These are phyloP conservation scores for Sycophila texana DNA, from an alignment of 2,888 invertebrate genomes.

Conservation along the genomic window DNA sequence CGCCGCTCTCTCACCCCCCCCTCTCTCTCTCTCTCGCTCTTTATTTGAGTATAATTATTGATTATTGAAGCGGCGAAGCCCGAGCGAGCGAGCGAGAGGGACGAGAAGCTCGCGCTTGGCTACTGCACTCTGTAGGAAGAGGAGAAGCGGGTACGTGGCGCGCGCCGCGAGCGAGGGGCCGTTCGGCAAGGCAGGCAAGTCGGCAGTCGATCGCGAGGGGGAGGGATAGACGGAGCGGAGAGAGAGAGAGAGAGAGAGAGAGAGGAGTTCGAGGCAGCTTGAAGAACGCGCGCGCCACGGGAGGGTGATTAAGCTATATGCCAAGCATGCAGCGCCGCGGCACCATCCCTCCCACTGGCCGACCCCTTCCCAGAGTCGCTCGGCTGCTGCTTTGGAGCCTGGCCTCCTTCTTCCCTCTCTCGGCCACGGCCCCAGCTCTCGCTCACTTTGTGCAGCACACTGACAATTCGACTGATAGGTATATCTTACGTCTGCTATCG, in stretches of 20 bases:
- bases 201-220: constrained; percentile 59
- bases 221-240: constrained; percentile 61
- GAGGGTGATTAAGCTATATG: constrained; percentile 80
- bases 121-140: constrained; percentile 70
- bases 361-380: constrained; percentile 60
- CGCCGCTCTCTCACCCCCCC: too few species aligned
- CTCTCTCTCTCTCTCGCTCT: constrained; percentile 74
- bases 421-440: constrained; percentile 26
- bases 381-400: constrained; percentile 60
- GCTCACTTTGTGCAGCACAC: constrained; percentile 62
- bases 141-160: constrained; percentile 64
- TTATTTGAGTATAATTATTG: constrained; percentile 81
- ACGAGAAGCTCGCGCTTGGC: constrained; percentile 71
- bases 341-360: constrained; percentile 70
- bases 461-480: constrained; percentile 77
- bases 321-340: constrained; percentile 74
- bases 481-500: constrained; percentile 75
- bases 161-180: constrained; percentile 35
- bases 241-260: constrained; percentile 65
- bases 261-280: constrained; percentile 68
- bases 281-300: constrained; percentile 70
- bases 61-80: constrained; percentile 77
- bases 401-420: constrained; percentile 61
- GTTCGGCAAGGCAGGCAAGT: constrained; percentile 28
- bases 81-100: too few species aligned